Conservation (phyloP, 2,797 vertebrate species). For the Crocidura indochinensis region DNA sequence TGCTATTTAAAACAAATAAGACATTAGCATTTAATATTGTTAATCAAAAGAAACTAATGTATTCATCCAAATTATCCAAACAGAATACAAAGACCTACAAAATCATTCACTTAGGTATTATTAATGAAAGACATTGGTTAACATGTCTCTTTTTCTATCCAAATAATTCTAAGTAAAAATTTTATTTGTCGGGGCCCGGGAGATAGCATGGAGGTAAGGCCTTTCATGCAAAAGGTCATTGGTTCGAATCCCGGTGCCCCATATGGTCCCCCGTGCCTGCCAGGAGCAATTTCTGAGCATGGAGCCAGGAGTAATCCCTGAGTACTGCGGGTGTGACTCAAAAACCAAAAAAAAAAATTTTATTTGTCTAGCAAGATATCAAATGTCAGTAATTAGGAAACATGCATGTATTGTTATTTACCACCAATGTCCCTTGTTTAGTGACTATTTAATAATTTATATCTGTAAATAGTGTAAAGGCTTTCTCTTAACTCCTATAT, state of each 20-base stretch:
- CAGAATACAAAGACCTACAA: neutral
- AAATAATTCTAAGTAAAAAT: constrained; percentile 3
- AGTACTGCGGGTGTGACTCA: too few species aligned
- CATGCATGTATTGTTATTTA: neutral
- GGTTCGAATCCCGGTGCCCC: too few species aligned
- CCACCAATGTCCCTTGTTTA: neutral
- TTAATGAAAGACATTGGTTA: neutral
- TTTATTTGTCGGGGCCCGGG: constrained; percentile 53
- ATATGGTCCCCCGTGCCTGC: too few species aligned
- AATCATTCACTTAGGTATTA: constrained; percentile 4
- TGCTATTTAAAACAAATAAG: neutral
- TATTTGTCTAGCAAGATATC: neutral
- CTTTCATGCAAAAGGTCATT: too few species aligned
- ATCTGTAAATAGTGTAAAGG: neutral
- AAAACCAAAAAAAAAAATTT: too few species aligned
- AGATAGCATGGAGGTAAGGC: too few species aligned
- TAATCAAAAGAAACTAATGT: constrained; percentile 28
- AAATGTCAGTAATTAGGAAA: neutral
- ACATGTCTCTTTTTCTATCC: neutral
- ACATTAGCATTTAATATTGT: neutral
- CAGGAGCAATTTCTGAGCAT: too few species aligned
- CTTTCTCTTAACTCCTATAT: neutral
- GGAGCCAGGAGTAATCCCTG: too few species aligned
- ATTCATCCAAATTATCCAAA: neutral
- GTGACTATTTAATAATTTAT: neutral